phyloP scores from a whole-genome alignment of 2,888 invertebrate species.

The Chymomyza amoena region DNA sequence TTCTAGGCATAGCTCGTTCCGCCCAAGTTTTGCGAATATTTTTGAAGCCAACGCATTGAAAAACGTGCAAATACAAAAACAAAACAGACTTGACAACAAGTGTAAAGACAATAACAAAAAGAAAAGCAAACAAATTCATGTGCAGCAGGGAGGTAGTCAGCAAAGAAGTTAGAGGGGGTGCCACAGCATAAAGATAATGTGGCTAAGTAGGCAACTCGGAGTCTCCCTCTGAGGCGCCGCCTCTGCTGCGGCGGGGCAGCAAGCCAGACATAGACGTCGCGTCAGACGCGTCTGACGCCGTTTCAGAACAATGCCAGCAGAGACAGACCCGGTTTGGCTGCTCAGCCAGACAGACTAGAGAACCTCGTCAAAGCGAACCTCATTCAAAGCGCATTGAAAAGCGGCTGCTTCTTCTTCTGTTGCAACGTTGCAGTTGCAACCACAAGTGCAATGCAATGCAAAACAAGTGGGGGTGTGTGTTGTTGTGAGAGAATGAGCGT shows the following conservation, averaged over 20 bases:
- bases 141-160: not conserved
- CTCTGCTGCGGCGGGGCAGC: constrained; percentile 1
- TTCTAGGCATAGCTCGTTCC: not conserved
- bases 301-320: not conserved
- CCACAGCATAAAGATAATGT: constrained; percentile 29
- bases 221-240: constrained; percentile 7
- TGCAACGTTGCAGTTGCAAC: constrained; percentile 23
- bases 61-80: constrained; percentile 48
- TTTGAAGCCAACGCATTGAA: constrained; percentile 6
- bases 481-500: constrained; percentile 27
- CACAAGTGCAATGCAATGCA: constrained; percentile 1
- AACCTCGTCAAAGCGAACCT: constrained; percentile 28
- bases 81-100: constrained; percentile 65
- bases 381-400: constrained; percentile 27
- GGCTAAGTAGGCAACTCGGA: constrained; percentile 29
- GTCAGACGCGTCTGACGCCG: not conserved
- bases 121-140: not conserved
- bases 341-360: not conserved
- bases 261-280: constrained; percentile 40
- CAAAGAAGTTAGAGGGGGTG: constrained; percentile 40
- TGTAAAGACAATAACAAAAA: constrained; percentile 42
- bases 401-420: constrained; percentile 39
- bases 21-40: constrained; percentile 10
- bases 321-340: constrained; percentile 61
- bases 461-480: not conserved